Percentiles rank a stretch among this genome's conserved stretches.
Evolutionary conservation across 2,888 invertebrate species (phyloP).

Genomic region (Anagyrus pseudococci): DNA sequence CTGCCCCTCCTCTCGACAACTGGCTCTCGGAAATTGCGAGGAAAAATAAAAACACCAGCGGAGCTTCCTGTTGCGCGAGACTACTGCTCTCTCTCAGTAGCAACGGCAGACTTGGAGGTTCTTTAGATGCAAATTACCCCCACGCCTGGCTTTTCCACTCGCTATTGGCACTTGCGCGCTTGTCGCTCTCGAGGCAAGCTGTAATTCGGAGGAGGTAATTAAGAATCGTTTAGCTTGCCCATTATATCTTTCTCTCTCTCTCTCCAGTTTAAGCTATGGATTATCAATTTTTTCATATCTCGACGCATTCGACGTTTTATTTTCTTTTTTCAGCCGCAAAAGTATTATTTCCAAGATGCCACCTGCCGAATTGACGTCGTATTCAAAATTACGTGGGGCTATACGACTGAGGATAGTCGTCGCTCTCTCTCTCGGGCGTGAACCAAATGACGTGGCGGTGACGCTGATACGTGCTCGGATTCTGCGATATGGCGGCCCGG

Average conservation of each 20-base stretch:
- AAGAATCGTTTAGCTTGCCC: conserved; percentile 18
- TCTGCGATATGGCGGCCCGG: conserved; percentile 31
- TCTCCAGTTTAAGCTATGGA: no score
- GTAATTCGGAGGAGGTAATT: conserved; percentile 31
- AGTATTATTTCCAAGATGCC: not conserved
- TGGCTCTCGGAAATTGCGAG: conserved; percentile 54
- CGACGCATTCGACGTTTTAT: not conserved
- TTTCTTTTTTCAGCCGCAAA: not conserved
- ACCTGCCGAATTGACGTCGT: conserved; percentile 17
- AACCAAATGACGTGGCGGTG: conserved; percentile 30
- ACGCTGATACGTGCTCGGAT: conserved; percentile 56
- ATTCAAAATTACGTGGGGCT: conserved; percentile 25
- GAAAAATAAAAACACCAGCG: conserved; percentile 53
- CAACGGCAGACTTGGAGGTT: conserved; percentile 45
- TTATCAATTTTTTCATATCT: no score
- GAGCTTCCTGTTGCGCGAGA: conserved; percentile 35
- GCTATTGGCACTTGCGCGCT: conserved; percentile 21
- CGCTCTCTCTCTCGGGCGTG: not conserved
- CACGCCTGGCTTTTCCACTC: conserved; percentile 7
- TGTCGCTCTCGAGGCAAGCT: conserved; percentile 27
- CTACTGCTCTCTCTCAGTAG: not conserved
- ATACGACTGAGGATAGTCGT: not conserved
- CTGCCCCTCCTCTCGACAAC: not conserved
- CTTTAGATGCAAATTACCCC: conserved; percentile 54
- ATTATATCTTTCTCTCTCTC: no score